Evolutionary conservation across 2,797 vertebrate genomes (phyloP), one percentile per base, ranked within the genome.

Genomic region (Aselliscus stoliczkanus): DNA sequence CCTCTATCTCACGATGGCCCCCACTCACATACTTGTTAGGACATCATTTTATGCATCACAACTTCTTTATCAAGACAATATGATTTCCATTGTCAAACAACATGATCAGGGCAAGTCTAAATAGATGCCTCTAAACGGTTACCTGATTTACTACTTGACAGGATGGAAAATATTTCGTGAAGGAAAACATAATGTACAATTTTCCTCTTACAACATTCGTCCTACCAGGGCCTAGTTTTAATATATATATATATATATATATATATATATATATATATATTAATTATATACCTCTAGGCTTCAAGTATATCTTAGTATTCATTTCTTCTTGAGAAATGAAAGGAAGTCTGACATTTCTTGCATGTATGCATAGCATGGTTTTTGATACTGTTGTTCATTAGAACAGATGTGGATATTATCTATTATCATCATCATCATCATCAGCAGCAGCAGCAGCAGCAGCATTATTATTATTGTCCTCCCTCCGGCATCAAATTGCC

Each of bases 241-340:
- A n/a, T n/a, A n/a, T n/a, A n/a, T n/a, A n/a, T n/a, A n/a, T n/a
- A n/a, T n/a, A n/a, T n/a, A n/a, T n/a, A n/a, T n/a, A n/a, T n/a
- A n/a, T n/a, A n/a, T n/a, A n/a, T n/a, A n/a, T n/a, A n/a, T n/a
- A n/a, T n/a, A n/a, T n/a, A n/a, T n/a, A n/a, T n/a, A n/a, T 96
- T 95, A 97, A 97, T 97, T 95, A 94, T 54, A 77, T 88, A 93
- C 60, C 82, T 93, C 75, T 5, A 42, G 93, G 96, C 90, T 86
- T 94, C 62, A 82, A 79, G 60, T 82, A 27, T 83, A 95, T 90
- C 95, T 96, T 95, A 93, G 94, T 96, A 96, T 95, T 96, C 90
- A 96, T 96, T 91, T 97, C 93, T 96, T 97, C 95, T 76, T 95
- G 81, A 97, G 75, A 96, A 94, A 87, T 86, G 80, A 87, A 96